phyloP scores from a whole-genome alignment of 2,888 invertebrate genomes.

The Lumbricus terrestris region DNA sequence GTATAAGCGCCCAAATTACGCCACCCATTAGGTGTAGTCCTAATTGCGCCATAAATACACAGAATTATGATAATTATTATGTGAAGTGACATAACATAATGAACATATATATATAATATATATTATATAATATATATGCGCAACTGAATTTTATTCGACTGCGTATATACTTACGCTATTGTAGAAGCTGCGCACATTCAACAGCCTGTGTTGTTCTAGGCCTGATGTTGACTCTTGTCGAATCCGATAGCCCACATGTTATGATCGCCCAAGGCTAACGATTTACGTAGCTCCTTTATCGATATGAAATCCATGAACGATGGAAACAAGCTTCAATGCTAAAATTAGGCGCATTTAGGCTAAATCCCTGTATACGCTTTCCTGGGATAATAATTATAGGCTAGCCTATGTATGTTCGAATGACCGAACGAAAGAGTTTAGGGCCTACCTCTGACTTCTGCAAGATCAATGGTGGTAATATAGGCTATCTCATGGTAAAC shows the following conservation, averaged over 20 bases:
- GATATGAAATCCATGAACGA: not conserved
- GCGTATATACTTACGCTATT: not conserved
- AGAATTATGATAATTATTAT: not conserved
- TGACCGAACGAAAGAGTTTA: not conserved
- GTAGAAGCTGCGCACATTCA: not conserved
- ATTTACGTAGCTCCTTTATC: not conserved
- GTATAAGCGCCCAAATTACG: slow-evolving; percentile 15
- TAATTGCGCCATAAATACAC: not conserved
- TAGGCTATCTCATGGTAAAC: not conserved
- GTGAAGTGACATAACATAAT: not conserved
- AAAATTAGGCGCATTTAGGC: not conserved
- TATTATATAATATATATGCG: no score
- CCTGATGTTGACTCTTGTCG: not conserved
- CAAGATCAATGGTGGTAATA: no score
- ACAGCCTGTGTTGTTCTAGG: no score
- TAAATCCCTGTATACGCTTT: not conserved
- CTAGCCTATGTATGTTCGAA: no score
- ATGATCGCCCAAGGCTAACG: not conserved
- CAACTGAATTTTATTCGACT: not conserved
- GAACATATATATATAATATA: not conserved
- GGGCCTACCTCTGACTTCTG: not conserved
- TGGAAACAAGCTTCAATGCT: not conserved
- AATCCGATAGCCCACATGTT: not conserved
- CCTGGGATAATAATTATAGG: not conserved
- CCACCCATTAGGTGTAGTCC: not conserved